These are phyloP conservation scores for Haplotaxodon microlepis DNA, from an alignment of 2,113 vertebrate species.

Conservation along the genomic window DNA sequence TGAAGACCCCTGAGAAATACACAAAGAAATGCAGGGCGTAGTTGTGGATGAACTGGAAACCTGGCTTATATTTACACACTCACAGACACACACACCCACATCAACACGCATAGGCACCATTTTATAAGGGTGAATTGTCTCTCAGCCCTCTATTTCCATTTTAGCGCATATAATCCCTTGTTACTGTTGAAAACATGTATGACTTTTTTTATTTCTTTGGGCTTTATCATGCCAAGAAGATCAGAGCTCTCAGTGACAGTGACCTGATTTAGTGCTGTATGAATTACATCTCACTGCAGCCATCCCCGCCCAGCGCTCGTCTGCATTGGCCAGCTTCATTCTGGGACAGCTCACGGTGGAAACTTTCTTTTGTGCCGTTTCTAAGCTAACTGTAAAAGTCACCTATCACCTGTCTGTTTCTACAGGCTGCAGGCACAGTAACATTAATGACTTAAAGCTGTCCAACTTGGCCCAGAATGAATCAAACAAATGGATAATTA, in stretches of 20 bases:
- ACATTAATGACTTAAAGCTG: neutral
- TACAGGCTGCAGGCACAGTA: neutral
- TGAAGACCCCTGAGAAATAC: slow-evolving; percentile 70
- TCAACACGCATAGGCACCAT: neutral
- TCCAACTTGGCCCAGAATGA: neutral
- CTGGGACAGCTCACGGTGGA: neutral
- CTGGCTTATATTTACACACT: neutral
- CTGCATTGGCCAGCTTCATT: neutral
- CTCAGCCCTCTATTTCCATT: neutral
- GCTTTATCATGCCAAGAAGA: neutral
- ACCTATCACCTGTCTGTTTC: neutral
- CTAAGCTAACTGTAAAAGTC: neutral
- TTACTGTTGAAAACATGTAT: neutral
- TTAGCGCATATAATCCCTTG: neutral
- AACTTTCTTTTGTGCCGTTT: neutral
- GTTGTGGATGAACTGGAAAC: slow-evolving; percentile 36
- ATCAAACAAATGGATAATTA: neutral
- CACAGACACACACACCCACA: neutral
- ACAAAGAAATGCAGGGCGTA: slow-evolving; percentile 50
- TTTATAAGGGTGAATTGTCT: neutral
- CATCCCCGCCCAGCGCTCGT: neutral
- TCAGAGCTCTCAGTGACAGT: slow-evolving; percentile 19
- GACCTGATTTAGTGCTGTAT: slow-evolving; percentile 14
- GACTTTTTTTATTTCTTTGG: neutral
- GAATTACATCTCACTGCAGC: neutral